Conservation (phyloP, 2,113 vertebrate species). For the Ivindomyrus marchei region DNA sequence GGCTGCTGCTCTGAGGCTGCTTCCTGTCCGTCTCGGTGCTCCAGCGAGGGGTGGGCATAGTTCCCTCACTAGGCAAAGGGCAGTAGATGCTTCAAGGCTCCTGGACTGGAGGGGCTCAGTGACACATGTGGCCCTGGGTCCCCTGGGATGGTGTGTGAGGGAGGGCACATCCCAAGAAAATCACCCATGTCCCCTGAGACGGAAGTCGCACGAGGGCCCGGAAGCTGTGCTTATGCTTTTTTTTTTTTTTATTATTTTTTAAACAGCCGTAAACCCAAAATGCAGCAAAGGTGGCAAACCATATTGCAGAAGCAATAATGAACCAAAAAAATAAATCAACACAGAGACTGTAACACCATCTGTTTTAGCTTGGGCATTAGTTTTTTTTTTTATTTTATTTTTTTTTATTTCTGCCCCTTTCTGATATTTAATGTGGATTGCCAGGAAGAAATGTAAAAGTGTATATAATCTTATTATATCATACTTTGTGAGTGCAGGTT, state of each 20-base stretch:
- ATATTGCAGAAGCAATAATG: constrained; percentile 76
- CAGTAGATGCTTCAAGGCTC: background rate
- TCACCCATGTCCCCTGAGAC: background rate
- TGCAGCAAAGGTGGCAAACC: constrained; percentile 37
- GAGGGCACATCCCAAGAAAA: background rate
- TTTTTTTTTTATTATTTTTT: constrained; percentile 36
- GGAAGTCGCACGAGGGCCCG: background rate
- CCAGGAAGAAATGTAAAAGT: constrained; percentile 64
- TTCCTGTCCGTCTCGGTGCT: constrained; percentile 9
- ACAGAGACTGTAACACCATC: constrained; percentile 42
- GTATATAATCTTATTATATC: constrained; percentile 72
- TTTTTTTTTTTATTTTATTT: constrained; percentile 8
- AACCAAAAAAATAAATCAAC: constrained; percentile 54
- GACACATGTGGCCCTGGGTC: background rate
- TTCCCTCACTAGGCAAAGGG: background rate
- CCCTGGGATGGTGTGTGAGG: background rate
- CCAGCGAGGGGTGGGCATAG: background rate
- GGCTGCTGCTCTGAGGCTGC: constrained; percentile 19
- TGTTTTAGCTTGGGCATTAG: constrained; percentile 51
- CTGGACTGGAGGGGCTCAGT: background rate
- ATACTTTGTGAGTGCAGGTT: constrained; percentile 35
- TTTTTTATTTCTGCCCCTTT: constrained; percentile 34
- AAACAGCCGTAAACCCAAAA: constrained; percentile 26
- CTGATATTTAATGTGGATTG: constrained; percentile 46
- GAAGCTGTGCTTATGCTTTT: constrained; percentile 5